Evolutionary conservation across 2,797 vertebrate species (phyloP).

Genomic region (Scleropages formosus): DNA sequence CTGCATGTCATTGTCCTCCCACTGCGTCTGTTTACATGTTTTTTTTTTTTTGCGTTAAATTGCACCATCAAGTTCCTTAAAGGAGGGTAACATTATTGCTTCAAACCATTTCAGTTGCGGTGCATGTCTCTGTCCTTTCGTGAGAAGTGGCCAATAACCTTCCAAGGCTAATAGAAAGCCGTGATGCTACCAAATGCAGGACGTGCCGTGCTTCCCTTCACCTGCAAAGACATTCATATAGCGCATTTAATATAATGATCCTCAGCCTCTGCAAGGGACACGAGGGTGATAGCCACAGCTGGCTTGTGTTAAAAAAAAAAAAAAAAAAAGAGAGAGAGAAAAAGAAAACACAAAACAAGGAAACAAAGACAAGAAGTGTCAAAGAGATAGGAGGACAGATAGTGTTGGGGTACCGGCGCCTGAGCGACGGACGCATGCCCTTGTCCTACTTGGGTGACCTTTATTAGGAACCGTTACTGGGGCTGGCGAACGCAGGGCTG

Average conservation of each 20-base stretch:
- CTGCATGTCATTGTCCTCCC: not conserved
- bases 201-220: not conserved
- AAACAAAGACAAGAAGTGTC: too few species aligned
- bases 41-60: too few species aligned
- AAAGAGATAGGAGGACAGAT: not conserved
- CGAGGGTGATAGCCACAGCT: not conserved
- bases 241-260: not conserved
- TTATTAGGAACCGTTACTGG: not conserved
- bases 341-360: too few species aligned
- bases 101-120: conserved; percentile 1
- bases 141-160: not conserved
- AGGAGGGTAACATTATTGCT: conserved; percentile 1
- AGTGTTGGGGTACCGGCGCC: too few species aligned
- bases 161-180: too few species aligned
- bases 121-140: not conserved
- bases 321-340: too few species aligned
- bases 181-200: too few species aligned
- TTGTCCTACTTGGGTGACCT: not conserved
- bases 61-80: too few species aligned
- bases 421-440: not conserved
- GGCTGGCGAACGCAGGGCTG: too few species aligned
- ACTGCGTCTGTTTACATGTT: too few species aligned
- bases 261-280: not conserved
- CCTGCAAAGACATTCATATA: not conserved
- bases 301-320: not conserved